phyloP scores from a whole-genome alignment of 2,888 invertebrate species.

The Neria commutata region DNA sequence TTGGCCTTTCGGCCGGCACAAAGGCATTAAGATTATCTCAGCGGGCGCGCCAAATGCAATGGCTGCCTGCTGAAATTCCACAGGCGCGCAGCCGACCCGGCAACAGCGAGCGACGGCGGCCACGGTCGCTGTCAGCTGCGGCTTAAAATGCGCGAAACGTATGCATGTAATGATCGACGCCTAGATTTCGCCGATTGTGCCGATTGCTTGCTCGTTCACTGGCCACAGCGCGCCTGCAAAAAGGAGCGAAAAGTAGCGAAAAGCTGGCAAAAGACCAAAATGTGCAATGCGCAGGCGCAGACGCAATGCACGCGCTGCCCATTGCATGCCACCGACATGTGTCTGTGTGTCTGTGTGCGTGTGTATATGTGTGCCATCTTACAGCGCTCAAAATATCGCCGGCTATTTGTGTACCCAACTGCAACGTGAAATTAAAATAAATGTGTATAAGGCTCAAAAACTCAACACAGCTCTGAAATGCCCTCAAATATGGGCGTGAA shows the following conservation, averaged over 20 bases:
- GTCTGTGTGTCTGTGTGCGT: background rate
- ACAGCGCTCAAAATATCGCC: slow-evolving; percentile 25
- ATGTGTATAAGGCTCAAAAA: no score
- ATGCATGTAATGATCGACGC: slow-evolving; percentile 4
- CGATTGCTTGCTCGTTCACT: background rate
- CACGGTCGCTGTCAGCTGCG: background rate
- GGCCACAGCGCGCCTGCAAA: no score
- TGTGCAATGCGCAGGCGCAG: background rate
- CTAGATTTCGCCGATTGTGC: background rate
- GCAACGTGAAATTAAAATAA: slow-evolving; percentile 46
- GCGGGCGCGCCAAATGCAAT: no score
- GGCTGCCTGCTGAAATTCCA: no score
- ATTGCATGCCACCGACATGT: background rate
- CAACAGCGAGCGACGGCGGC: no score
- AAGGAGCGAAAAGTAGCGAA: background rate
- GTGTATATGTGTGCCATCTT: background rate
- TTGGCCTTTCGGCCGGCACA: no score
- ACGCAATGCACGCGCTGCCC: background rate
- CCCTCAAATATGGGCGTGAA: background rate
- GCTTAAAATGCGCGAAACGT: background rate
- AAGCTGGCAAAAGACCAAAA: background rate
- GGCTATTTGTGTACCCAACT: slow-evolving; percentile 40
- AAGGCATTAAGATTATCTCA: no score
- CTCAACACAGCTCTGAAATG: slow-evolving; percentile 39
- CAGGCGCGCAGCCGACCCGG: no score